phyloP scores from a whole-genome alignment of 2,113 vertebrate genomes.

The Syrrhaptes paradoxus region DNA sequence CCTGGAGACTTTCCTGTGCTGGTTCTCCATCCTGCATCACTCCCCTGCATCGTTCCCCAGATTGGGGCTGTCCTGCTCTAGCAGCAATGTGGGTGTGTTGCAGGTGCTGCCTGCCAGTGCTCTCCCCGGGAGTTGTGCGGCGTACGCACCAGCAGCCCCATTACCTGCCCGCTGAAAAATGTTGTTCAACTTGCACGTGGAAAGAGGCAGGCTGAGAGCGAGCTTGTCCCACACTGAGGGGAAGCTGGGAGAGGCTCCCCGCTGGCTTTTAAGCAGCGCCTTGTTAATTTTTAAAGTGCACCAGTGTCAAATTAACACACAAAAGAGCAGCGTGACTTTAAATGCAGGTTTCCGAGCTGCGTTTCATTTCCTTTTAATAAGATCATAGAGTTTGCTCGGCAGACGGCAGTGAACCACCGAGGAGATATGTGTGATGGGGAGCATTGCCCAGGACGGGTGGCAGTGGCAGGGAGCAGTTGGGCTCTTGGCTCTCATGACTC shows the following conservation, averaged over 20 bases:
- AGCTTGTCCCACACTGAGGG: constrained; percentile 47
- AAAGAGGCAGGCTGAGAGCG: constrained; percentile 41
- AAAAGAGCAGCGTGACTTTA: constrained; percentile 51
- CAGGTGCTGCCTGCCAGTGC: neutral
- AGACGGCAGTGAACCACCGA: neutral
- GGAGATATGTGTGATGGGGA: neutral
- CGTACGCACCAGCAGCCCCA: constrained; percentile 18
- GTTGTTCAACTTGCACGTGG: constrained; percentile 60
- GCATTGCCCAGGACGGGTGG: neutral
- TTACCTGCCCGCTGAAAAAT: constrained; percentile 57
- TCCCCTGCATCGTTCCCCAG: neutral
- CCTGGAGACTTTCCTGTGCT: neutral
- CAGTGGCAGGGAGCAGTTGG: rapidly evolving
- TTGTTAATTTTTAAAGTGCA: constrained; percentile 64
- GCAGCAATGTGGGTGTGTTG: neutral
- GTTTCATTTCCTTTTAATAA: constrained; percentile 59
- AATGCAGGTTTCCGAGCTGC: constrained; percentile 46
- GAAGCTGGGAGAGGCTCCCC: constrained; percentile 57
- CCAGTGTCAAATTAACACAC: constrained; percentile 61
- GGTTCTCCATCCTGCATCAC: neutral
- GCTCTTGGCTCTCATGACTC: neutral
- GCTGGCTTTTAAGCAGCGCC: constrained; percentile 53
- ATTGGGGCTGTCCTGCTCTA: neutral
- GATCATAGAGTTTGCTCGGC: constrained; percentile 52
- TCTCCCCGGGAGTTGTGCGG: constrained; percentile 4